phyloP scores from a whole-genome alignment of 2,888 invertebrate species.

The Rotaria macrura region DNA sequence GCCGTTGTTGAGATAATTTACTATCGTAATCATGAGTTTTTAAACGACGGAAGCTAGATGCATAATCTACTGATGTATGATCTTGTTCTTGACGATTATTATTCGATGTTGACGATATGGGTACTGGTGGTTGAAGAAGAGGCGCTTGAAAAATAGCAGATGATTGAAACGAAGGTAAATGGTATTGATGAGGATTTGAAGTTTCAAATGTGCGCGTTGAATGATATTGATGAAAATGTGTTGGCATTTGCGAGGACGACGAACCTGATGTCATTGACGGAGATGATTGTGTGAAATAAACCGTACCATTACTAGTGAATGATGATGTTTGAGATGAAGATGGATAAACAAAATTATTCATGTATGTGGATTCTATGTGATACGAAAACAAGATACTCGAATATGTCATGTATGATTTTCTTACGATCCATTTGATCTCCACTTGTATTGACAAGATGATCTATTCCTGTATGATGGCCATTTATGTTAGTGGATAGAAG shows the following conservation, averaged over 20 bases:
- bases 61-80: neutral
- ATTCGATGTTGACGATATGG: neutral
- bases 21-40: neutral
- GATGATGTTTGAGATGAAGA: neutral
- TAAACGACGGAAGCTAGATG: neutral
- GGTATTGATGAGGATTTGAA: neutral
- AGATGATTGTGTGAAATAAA: neutral
- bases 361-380: neutral
- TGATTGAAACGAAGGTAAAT: neutral
- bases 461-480: neutral
- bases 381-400: neutral
- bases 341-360: neutral
- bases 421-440: neutral
- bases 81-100: neutral
- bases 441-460: neutral
- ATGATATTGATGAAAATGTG: slow-evolving; percentile 3
- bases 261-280: neutral
- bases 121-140: neutral
- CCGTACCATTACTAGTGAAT: neutral
- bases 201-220: neutral
- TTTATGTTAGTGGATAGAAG: neutral
- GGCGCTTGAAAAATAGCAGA: neutral
- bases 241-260: neutral
- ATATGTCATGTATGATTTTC: neutral
- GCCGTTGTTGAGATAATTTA: neutral